Base-by-base conservation (phyloP, 2,113 vertebrate species). In the Scatophagus argus region DNA sequence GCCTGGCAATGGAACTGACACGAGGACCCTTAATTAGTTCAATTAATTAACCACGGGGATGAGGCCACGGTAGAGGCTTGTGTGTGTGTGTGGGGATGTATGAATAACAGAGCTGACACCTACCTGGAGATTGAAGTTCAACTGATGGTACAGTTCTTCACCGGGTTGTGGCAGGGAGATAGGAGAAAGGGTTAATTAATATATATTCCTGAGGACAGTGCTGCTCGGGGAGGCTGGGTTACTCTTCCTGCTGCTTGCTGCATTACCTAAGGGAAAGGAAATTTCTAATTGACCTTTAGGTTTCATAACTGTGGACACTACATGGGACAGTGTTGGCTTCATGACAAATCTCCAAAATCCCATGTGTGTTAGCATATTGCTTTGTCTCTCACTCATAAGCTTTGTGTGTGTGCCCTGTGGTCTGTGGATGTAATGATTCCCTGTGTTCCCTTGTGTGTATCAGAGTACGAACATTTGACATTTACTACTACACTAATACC, bases 11-110 rank as follows among this genome's bases (percentile, higher is more conserved):
- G 76, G 82, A 90, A 83, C 79, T 81, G 89, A 94, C 90, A 92
- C 75, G 23, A 71, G 79, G 86, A 81, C 72, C 85, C 85, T 84
- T 92, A 91, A 91, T 94, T 93, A 90, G 81, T 84, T 87, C 65
- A 91, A 92, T 94, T 92, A 90, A 94, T 93, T 90, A 91, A 88
- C 77, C 69, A 68, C 17, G 21, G 73, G 75, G 82, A 73, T 59
- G 54, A 77, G 64, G 47, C 17, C 25, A 8, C 3, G 6, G n/a
- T 21, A 55, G 36, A 31, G 54, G 41, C 0, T 16, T 46, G 34
- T 49, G 47, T 25, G 49, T 43, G 34, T 43, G n/a, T 21, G 31
- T 41, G 54, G 31, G 63, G 25, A 25, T 19, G 75, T 19, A 11
- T 44, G 31, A n/a, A 27, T 56, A 31, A 41, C 39, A 41, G 47